Evolutionary conservation across 2,113 vertebrate genomes (phyloP), one percentile per base, ranked within the genome.

Genomic region (Euleptes europaea): DNA sequence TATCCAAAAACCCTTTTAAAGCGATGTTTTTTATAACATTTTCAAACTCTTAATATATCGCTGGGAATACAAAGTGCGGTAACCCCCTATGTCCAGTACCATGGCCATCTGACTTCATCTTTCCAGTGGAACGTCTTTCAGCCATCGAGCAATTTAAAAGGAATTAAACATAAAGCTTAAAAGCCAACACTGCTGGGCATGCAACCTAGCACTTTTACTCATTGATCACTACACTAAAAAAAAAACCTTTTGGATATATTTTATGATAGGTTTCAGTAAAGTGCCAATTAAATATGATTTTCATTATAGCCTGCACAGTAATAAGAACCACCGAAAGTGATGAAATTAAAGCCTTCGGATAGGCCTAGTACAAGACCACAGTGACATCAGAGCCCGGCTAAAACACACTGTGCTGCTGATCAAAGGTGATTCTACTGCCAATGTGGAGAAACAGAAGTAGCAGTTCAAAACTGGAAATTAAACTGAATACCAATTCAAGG

Each of bases 401-500:
- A 89, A 93, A 91, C 70, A 84, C 8, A 86, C 74, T 67, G 76
- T 80, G 72, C 78, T 42, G 42, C 54, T 85, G 82, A 91, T 83
- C 84, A 86, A 44, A 86, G 74, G 77, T 73, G 51, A n/a, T 60
- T 78, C 88, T 77, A 78, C 40, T 89, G 73, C 85, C 69, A 72
- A 81, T 15, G 44, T 0, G 33, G 74, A 86, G 57, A 79, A 92
- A 80, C 65, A 83, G 44, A 63, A 65, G 42, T 9, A 83, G 42
- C 42, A 75, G 8, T 19, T 63, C 72, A 86, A 73, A 88, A 82
- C 60, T 90, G 84, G 76, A 42, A 28, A 63, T 21, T 31, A 80
- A 87, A 10, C 63, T 86, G 69, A 71, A 84, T 90, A 88, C 60
- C 81, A 79, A 78, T 84, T 86, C 80, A 49, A 0, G 0, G 82